Evolutionary conservation across 1,140 invertebrate species (phyloP), one percentile per base, ranked within the genome.

Genomic region (Matsumurasca onukii): DNA sequence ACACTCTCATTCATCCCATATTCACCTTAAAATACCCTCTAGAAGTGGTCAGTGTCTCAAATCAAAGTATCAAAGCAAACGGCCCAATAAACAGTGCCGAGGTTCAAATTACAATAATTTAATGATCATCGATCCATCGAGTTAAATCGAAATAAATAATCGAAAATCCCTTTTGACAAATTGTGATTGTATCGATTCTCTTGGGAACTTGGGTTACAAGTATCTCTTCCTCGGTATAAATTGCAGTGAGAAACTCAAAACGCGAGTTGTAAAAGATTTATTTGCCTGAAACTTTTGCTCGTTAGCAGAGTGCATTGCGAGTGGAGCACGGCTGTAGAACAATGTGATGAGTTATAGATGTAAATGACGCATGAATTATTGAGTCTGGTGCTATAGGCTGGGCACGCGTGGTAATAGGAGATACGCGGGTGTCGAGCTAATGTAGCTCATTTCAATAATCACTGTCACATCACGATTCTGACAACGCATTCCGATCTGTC

Each of bases 311-410:
- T 39, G 34, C 17, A 39, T 39, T 17, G 17, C 24, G 15, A 59
- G 30, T 59, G n/a, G 55, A 27, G n/a, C 15, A 27, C 55, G 20
- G 12, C 3, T 27, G 25, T 24, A 17, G 34, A 39, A 39, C 34
- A 39, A 29, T 29, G 55, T 29, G 55, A 27, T 59, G 55, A 59
- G 22, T 25, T 59, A 59, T 59, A 27, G 55, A 59, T 59, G 55
- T 59, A 59, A 59, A 59, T 59, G 25, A 27, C 25, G 24, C 25
- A 59, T 59, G 55, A 59, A 59, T 59, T 59, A 59, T 59, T 59
- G 9, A 59, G 24, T 9, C 25, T 12, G 55, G 22, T 5, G 24
- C 55, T 59, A 29, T 27, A 59, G 55, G 25, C 55, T 5, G 55
- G 55, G 25, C 55, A 59, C 55, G 55, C 24, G 30, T 27, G 25